phyloP scores from a whole-genome alignment of 2,113 vertebrate species.

The Heliornis fulica region DNA sequence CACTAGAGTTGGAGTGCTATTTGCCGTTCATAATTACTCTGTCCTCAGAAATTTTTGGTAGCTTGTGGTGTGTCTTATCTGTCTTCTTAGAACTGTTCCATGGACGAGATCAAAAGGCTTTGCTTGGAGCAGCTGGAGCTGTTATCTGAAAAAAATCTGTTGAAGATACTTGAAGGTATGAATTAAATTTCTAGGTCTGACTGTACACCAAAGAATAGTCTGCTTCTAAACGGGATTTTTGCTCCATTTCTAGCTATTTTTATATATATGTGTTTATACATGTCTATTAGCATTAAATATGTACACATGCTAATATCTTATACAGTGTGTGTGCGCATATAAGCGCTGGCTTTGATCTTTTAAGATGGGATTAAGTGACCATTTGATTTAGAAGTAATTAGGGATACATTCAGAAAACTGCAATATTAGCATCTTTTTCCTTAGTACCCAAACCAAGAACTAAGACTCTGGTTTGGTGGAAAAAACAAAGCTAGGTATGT shows the following conservation, averaged over 20 bases:
- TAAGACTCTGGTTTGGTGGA: neutral
- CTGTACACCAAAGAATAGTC: neutral
- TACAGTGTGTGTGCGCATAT: rapidly evolving
- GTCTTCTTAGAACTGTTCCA: slow-evolving; percentile 80
- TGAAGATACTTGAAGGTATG: slow-evolving; percentile 92
- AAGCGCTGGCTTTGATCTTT: neutral
- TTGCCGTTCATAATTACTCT: neutral
- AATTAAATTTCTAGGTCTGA: neutral
- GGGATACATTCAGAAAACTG: neutral
- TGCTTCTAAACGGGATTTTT: neutral
- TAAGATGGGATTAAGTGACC: neutral
- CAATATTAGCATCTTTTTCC: neutral
- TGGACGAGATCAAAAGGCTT: slow-evolving; percentile 90
- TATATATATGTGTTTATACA: no score
- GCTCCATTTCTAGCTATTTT: neutral
- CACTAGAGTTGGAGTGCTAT: neutral
- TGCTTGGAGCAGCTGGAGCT: slow-evolving; percentile 92
- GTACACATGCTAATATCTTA: neutral
- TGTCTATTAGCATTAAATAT: neutral
- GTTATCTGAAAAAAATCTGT: slow-evolving; percentile 85
- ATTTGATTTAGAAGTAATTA: neutral
- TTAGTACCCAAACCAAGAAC: neutral
- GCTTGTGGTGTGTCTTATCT: neutral
- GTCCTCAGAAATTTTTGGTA: slow-evolving; percentile 37
- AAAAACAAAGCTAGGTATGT: neutral